Evolutionary conservation across 2,113 vertebrate genomes (phyloP).

Genomic region (Kobus ellipsiprymnus): DNA sequence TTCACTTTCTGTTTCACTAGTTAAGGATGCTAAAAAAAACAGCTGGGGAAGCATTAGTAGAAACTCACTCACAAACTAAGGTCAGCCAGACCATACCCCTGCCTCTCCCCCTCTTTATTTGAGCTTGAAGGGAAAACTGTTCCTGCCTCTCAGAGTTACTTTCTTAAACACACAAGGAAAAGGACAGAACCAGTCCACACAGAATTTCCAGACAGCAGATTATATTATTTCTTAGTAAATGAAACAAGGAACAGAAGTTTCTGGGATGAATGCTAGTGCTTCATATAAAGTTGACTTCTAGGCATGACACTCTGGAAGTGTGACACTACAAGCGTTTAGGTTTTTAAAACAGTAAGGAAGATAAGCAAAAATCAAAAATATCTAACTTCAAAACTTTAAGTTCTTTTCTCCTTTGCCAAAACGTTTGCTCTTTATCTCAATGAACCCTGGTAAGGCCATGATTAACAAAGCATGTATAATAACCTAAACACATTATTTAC

Average conservation of each 20-base stretch:
- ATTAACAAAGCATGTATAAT: not conserved
- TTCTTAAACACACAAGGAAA: constrained; percentile 41
- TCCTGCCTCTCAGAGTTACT: constrained; percentile 6
- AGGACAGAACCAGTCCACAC: not conserved
- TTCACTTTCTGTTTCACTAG: constrained; percentile 23
- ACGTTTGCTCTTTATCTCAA: constrained; percentile 6
- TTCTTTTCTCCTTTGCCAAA: not conserved
- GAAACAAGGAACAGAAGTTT: not conserved
- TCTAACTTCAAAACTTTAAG: not conserved
- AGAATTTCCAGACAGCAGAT: constrained; percentile 16
- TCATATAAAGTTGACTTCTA: constrained; percentile 12
- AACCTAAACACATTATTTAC: constrained; percentile 29
- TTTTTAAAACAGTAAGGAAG: constrained; percentile 5
- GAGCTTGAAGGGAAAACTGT: not conserved
- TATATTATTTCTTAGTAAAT: constrained; percentile 27
- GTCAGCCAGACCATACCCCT: not conserved
- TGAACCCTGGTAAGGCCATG: not conserved
- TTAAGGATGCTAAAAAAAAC: constrained; percentile 2
- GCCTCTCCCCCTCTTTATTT: not conserved
- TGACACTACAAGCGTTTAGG: not conserved
- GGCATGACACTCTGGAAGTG: not conserved
- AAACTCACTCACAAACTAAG: constrained; percentile 30
- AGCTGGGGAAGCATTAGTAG: not conserved
- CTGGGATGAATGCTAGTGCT: not conserved
- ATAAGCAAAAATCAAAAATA: constrained; percentile 13